Evolutionary conservation across 2,888 invertebrate species (phyloP), one percentile per base, ranked within the genome.

Genomic region (Gastracanthus pulcherrimus): DNA sequence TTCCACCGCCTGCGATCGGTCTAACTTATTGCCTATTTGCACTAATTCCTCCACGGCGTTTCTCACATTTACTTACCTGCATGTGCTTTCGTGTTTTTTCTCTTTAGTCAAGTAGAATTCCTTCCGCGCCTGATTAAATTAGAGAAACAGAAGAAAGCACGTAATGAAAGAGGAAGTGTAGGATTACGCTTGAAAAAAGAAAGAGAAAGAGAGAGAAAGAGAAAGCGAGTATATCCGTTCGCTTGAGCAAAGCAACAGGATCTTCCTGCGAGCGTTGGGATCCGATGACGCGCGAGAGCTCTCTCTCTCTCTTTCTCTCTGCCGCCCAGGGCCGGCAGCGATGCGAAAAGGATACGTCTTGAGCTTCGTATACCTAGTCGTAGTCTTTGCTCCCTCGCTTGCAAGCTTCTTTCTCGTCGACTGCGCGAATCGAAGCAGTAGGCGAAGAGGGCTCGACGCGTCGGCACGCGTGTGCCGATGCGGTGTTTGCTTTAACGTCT

Each of bases 401-500:
- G 7, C 5, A n/a, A n/a, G n/a, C n/a, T n/a, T n/a, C n/a, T n/a
- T n/a, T n/a, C 41, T 41, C 41, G 45, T 45, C 19, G n/a, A n/a
- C n/a, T n/a, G 11, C 64, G 23, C 64, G 41, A 41, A 38, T 66
- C 23, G 38, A 64, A 38, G 13, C 7, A 19, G 9, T 9, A 19
- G 51, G 23, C 23, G 6, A 51, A 9, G 9, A 3, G 11, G 7
- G 5, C 41, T 16, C n/a, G 58, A 26, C 16, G 31, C 26, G 48
- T 64, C 51, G 29, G 36, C 41, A 13, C n/a, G 85, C 88, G 87
- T 88, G 87, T 88, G 90, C 88, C 71, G 88, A 89, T 87, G 86
- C 85, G 86, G 66, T 90, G 89, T 91, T 91, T 91, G 89, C 89
- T 87, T 91, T 91, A 87, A 89, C 91, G 90, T 91, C 90, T 90